These are phyloP conservation scores for Hyaena hyaena DNA, from an alignment of 2,113 vertebrate genomes.

Conservation along the genomic window DNA sequence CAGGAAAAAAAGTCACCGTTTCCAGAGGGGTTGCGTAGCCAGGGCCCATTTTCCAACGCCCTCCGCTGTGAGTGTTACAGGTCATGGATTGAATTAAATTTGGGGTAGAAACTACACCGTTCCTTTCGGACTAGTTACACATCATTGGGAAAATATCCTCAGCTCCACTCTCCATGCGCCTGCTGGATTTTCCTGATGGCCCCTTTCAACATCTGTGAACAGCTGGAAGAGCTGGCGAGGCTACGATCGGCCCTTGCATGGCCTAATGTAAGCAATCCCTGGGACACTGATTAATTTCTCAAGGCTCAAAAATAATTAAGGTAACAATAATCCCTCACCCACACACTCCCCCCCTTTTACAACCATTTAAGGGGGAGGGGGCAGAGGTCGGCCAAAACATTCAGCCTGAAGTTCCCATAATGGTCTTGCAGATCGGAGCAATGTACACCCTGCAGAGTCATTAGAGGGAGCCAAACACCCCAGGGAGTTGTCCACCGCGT, in stretches of 20 bases:
- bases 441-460: neutral
- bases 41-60: neutral
- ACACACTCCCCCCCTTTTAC: constrained; percentile 1
- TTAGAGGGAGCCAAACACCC: neutral
- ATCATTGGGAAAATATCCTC: constrained; percentile 38
- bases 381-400: constrained; percentile 30
- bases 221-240: constrained; percentile 38
- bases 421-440: neutral
- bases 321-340: constrained; percentile 54
- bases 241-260: neutral
- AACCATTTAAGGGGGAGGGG: neutral
- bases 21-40: neutral
- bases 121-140: constrained; percentile 38
- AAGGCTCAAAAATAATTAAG: constrained; percentile 72
- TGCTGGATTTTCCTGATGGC: neutral
- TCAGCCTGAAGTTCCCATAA: neutral
- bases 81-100: neutral
- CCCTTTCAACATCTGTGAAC: constrained; percentile 78
- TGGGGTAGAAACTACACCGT: neutral
- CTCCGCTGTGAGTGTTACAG: neutral
- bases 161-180: neutral
- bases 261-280: constrained; percentile 56
- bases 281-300: constrained; percentile 76
- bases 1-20: neutral
- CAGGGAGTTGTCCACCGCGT: neutral